Evolutionary conservation across 2,113 vertebrate species (phyloP), one percentile per base, ranked within the genome.

Genomic region (Promerops cafer): DNA sequence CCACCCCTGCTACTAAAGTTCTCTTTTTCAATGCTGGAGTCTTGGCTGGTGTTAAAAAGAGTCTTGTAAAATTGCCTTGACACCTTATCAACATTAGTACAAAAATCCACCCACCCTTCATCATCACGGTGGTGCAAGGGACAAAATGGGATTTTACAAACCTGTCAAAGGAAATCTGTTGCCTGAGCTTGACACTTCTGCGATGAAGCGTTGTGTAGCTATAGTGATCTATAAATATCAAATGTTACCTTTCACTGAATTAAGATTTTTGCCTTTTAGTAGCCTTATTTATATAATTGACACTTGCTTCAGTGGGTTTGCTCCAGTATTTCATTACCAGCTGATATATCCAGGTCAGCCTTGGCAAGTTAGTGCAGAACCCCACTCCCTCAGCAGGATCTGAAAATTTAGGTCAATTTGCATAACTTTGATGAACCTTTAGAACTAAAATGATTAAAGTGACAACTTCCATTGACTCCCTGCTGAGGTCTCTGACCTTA

Each of bases 351-450:
- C 91, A 96, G 91, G 97, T 92, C 94, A 94, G 6, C 28, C 72
- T 45, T 16, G 66, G 71, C 11, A 95, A 85, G 68, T 88, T 70
- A 80, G 44, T 39, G 89, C 81, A 77, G 68, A 90, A 92, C 81
- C 59, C 83, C 44, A 39, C 47, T 93, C 91, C 75, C 95, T 74
- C 92, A 93, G 94, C 90, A 96, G 75, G 90, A 80, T 26, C 76
- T 45, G 57, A 71, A 90, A 93, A 96, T 93, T 85, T 30, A 94
- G 93, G 95, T 95, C 94, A 93, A 72, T 81, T 79, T 1, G 0
- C 27, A 5, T 87, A 92, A 94, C 35, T 96, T 1, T 77, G 78
- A 96, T 59, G 80, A 93, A 83, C 61, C 87, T 83, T 75, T 66
- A 91, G 13, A 84, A 80, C 9, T 16, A 64, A 93, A 89, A 82